These are phyloP conservation scores for Ailuropoda melanoleuca DNA, from an alignment of 2,113 vertebrate genomes.

Conservation along the genomic window DNA sequence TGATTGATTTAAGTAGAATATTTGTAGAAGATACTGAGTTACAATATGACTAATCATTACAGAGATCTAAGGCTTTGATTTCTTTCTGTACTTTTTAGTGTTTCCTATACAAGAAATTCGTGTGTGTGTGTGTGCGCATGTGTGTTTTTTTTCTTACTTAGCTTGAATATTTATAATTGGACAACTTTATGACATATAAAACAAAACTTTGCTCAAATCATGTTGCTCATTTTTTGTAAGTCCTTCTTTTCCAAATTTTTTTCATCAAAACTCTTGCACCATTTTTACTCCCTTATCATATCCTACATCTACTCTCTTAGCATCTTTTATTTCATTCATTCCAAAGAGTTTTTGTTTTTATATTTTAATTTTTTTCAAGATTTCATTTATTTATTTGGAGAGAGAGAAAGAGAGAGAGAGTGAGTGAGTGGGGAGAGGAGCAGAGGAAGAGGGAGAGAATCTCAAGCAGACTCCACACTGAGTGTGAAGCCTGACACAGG, in stretches of 20 bases:
- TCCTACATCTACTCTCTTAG: background rate
- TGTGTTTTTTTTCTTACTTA: background rate
- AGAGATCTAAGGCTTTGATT: background rate
- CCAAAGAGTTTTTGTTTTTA: background rate
- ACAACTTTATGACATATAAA: background rate
- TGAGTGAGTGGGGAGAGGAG: background rate
- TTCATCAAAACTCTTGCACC: background rate
- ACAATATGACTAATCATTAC: background rate
- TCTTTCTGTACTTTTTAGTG: background rate
- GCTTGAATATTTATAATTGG: background rate
- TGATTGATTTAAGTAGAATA: conserved; percentile 12
- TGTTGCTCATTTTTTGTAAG: background rate
- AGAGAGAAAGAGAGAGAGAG: background rate
- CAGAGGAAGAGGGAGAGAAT: background rate
- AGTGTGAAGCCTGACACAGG: background rate
- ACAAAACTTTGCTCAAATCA: background rate
- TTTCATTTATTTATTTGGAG: background rate
- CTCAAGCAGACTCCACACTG: background rate
- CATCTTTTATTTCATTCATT: background rate
- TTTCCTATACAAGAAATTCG: background rate
- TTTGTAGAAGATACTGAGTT: background rate
- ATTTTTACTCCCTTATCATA: background rate
- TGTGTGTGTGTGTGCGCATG: background rate
- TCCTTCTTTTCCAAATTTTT: background rate
- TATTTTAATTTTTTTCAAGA: background rate